phyloP scores from a whole-genome alignment of 1,140 invertebrate species.

The Sinella curviseta region DNA sequence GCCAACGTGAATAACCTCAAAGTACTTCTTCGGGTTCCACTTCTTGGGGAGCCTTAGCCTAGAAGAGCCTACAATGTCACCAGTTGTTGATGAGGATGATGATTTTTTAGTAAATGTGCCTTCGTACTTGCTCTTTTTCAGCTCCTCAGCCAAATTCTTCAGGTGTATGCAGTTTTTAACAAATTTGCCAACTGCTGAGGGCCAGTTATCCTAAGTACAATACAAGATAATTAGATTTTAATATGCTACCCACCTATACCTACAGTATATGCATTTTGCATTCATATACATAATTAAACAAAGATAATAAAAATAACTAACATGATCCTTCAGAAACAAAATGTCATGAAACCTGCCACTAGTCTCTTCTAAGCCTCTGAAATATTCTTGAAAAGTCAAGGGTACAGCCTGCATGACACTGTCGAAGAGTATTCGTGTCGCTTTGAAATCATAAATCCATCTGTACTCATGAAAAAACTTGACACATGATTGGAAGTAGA shows the following conservation, averaged over 20 bases:
- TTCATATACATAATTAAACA: neutral
- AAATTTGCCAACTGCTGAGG: neutral
- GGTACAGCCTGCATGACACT: constrained; percentile 23
- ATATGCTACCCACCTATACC: neutral
- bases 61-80: neutral
- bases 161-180: neutral
- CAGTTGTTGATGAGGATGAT: neutral
- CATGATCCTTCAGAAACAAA: constrained; percentile 11
- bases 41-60: constrained; percentile 2
- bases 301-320: neutral
- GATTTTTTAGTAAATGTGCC: too few species aligned
- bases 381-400: neutral
- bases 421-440: constrained; percentile 11
- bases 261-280: neutral
- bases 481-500: neutral
- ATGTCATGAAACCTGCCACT: constrained; percentile 23
- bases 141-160: neutral
- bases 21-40: constrained; percentile 35
- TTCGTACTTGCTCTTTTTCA: neutral
- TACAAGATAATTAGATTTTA: neutral
- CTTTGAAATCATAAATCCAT: constrained; percentile 42
- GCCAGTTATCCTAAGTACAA: neutral
- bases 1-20: constrained; percentile 24
- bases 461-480: neutral
- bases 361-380: neutral